Evolutionary conservation across 2,113 vertebrate genomes (phyloP), one percentile per base, ranked within the genome.

Genomic region (Gyps fulvus): DNA sequence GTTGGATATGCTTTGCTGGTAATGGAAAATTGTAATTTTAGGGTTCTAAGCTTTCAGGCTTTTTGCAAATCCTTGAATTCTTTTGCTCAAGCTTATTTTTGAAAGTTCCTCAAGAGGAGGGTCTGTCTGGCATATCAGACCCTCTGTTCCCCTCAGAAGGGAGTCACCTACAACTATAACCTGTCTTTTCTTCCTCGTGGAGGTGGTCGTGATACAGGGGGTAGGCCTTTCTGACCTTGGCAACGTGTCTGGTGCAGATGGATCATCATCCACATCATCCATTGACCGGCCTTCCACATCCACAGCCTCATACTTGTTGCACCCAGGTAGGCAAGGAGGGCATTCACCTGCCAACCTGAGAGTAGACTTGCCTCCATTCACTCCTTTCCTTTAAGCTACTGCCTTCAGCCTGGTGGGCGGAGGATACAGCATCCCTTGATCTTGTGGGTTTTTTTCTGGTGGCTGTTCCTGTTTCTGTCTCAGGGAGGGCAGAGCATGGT

Each of bases 171-270:
- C 14, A 66, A 21, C 45, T 61, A 7, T 54, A 83, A 72, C 27
- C 9, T 10, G 5, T 87, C 32, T 70, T 54, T 49, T 52, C 27
- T 71, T 52, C n/a, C 36, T 40, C 19, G 3, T 69, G 36, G 32
- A 79, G 8, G 20, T 55, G 40, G 25, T 59, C 13, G 18, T 72
- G 45, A 55, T 55, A n/a, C 0, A 0, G 54, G 9, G 8, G 21
- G 12, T 43, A 87, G 55, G 25, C 7, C 36, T 13, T 79, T 57
- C 72, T 79, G 54, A 63, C n/a, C 23, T n/a, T 87, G 59, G 25
- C 13, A 61, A 13, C 12, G 14, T 16, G 25, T 62, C 42, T 47
- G 36, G 11, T 73, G 11, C 7, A 62, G 27, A 32, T 15, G 21
- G 27, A 62, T n/a, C 57, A 8, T 11, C 58, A 61, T 19, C 57